These are phyloP conservation scores for Simalia tracyae DNA, from an alignment of 2,797 vertebrate species.

Conservation along the genomic window DNA sequence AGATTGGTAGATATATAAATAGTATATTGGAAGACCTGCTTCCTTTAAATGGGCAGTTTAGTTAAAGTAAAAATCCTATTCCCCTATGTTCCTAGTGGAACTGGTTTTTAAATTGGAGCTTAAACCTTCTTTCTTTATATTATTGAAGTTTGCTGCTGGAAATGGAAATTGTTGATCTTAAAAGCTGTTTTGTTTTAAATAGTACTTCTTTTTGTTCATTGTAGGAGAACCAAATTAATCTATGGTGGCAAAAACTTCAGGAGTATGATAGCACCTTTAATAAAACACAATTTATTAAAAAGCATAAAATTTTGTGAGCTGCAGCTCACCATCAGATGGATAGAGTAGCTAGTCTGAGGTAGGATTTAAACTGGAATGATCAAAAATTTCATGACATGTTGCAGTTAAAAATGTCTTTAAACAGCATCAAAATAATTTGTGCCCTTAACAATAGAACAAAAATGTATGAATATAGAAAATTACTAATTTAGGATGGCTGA, in stretches of 20 bases:
- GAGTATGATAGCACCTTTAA: no score
- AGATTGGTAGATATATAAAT: not conserved
- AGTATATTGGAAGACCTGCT: not conserved
- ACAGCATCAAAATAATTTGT: not conserved
- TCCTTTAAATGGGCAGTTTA: not conserved
- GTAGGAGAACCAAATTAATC: no score
- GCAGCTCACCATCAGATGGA: no score
- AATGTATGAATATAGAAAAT: not conserved
- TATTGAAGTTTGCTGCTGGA: slow-evolving; percentile 7
- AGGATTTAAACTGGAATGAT: no score
- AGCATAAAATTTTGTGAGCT: no score
- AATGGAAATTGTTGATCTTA: not conserved
- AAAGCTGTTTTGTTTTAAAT: not conserved
- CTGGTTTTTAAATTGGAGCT: not conserved
- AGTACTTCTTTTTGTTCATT: not conserved
- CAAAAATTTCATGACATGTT: no score
- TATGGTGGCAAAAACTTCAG: no score
- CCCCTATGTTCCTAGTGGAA: not conserved
- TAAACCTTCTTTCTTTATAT: not conserved
- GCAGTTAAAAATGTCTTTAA: no score
- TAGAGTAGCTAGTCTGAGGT: no score
- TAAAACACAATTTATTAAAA: no score
- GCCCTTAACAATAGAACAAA: not conserved
- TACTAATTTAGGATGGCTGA: not conserved
- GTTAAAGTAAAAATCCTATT: not conserved